phyloP scores from a whole-genome alignment of 2,113 vertebrate genomes.

The Oncorhynchus masou region DNA sequence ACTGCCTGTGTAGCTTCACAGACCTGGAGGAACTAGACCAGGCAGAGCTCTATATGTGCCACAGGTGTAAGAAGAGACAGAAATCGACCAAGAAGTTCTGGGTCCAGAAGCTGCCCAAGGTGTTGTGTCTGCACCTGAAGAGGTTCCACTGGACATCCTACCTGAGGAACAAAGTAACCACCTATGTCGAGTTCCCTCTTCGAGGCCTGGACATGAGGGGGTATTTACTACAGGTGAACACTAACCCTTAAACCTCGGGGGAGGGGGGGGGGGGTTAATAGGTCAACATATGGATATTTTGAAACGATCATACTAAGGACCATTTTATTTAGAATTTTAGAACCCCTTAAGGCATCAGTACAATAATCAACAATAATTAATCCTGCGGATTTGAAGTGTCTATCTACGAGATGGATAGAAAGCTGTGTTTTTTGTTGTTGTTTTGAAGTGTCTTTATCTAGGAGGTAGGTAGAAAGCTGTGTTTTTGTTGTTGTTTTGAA shows the following conservation, averaged over 20 bases:
- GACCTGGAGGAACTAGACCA: slow-evolving; percentile 97
- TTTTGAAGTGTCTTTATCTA: no score
- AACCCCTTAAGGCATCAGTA: no score
- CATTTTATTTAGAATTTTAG: no score
- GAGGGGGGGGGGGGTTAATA: no score
- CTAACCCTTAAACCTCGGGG: neutral
- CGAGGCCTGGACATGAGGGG: slow-evolving; percentile 91
- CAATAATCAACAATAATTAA: no score
- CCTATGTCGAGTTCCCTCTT: slow-evolving; percentile 93
- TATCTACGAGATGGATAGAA: no score
- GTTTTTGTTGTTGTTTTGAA: no score
- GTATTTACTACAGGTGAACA: slow-evolving; percentile 90
- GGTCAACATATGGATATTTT: neutral
- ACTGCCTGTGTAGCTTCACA: slow-evolving; percentile 96
- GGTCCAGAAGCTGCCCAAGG: slow-evolving; percentile 97
- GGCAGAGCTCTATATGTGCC: slow-evolving; percentile 96
- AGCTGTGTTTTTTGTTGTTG: no score
- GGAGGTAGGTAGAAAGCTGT: no score
- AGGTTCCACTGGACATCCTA: slow-evolving; percentile 98
- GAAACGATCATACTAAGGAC: no score
- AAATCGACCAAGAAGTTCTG: slow-evolving; percentile 99
- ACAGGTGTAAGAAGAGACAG: slow-evolving; percentile 95
- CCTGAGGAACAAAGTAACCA: slow-evolving; percentile 96
- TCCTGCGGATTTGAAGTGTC: no score
- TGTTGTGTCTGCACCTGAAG: slow-evolving; percentile 96